A percentile compares a stretch with the other conserved stretches of the same genome.
phyloP scores from a whole-genome alignment of 2,888 invertebrate species.

The Cephus rjabovi region DNA sequence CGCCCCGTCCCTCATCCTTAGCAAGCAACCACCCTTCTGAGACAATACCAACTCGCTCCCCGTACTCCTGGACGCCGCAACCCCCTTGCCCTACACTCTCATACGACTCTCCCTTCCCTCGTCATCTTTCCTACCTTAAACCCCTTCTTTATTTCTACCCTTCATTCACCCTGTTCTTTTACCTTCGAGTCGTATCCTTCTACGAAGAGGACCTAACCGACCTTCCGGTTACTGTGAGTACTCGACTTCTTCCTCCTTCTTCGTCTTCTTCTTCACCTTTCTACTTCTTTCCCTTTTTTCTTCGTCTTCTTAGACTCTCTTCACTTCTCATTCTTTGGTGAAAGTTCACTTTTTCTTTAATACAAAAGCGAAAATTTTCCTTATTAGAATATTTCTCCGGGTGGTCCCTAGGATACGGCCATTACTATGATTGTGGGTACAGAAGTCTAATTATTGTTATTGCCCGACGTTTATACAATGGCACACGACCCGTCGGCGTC shows the following conservation, averaged over 20 bases:
- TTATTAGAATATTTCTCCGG: slow-evolving; percentile 60
- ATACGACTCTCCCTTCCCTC: not conserved
- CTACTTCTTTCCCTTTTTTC: slow-evolving; percentile 47
- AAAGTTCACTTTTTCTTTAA: slow-evolving; percentile 50
- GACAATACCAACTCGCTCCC: slow-evolving; percentile 53
- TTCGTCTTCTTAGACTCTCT: not conserved
- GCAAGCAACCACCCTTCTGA: slow-evolving; percentile 59
- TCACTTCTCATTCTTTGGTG: not conserved
- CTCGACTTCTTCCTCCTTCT: not conserved
- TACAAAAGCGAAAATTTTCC: slow-evolving; percentile 64
- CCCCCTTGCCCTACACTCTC: not conserved
- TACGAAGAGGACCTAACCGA: not conserved
- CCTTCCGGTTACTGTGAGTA: not conserved
- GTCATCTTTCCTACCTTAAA: slow-evolving; percentile 22
- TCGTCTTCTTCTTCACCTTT: slow-evolving; percentile 24
- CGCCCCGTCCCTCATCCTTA: slow-evolving; percentile 19
- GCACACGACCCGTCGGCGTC: not conserved
- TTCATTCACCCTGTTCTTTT: slow-evolving; percentile 18
- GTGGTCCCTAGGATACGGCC: slow-evolving; percentile 31
- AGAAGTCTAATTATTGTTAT: slow-evolving; percentile 55
- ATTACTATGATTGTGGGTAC: slow-evolving; percentile 59
- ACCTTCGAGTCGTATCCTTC: not conserved
- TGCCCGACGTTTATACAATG: slow-evolving; percentile 1
- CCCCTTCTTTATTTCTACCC: slow-evolving; percentile 28
- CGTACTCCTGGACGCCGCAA: not conserved